A percentile compares a stretch with the other conserved stretches of the same genome.
Evolutionary conservation across 2,888 invertebrate species (phyloP).

Genomic region (Argyra leucocephala): DNA sequence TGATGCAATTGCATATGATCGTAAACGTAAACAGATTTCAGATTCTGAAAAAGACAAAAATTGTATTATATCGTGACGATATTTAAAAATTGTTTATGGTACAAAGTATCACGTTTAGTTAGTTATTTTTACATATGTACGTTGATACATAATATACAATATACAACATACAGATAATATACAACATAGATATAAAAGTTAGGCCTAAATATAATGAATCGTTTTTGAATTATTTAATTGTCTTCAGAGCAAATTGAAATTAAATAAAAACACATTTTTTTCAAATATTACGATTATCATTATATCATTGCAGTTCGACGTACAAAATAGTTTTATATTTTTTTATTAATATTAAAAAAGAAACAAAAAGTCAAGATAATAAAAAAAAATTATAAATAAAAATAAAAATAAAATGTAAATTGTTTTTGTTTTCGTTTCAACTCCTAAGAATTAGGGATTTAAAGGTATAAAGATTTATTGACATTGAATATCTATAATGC

Average conservation of each 20-base stretch:
- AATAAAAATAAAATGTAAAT: background rate
- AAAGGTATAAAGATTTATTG: too few species aligned
- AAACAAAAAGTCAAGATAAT: background rate
- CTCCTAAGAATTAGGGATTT: too few species aligned
- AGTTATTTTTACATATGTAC: background rate
- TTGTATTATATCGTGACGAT: conserved; percentile 74
- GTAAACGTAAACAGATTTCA: conserved; percentile 49
- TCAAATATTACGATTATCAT: background rate
- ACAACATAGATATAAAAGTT: background rate
- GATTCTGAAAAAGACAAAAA: conserved; percentile 59
- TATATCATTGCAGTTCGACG: background rate
- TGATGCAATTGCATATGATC: conserved; percentile 76
- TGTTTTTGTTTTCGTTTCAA: background rate
- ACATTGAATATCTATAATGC: too few species aligned
- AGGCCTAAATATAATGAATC: background rate
- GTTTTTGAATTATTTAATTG: background rate
- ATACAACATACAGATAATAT: background rate
- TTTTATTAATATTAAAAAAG: background rate
- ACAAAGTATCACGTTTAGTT: conserved; percentile 18
- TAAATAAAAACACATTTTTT: background rate
- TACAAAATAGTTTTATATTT: conserved; percentile 4
- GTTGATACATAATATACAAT: background rate
- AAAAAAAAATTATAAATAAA: background rate
- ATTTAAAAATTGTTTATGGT: conserved; percentile 24
- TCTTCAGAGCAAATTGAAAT: background rate